Base-by-base conservation (phyloP, 2,113 vertebrate species). In the Progne subis region DNA sequence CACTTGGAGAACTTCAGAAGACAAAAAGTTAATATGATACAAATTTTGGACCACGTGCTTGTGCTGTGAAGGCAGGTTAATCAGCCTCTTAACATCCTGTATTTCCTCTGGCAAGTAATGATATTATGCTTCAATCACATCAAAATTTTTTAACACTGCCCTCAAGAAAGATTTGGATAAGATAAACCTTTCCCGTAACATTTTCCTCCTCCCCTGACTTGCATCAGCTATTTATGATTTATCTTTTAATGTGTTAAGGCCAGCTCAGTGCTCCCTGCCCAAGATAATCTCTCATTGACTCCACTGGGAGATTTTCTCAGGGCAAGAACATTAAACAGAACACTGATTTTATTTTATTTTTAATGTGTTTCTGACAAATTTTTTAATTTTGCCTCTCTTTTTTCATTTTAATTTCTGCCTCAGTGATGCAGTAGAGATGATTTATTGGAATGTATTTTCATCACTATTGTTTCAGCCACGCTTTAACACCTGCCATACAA, bases 161-260 rank as follows among this genome's bases (percentile, higher is more conserved):
- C 93, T 96, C 86, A 46, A 94, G 94, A 91, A 95, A 96, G 95
- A 96, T 97, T 92, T 89, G 70, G 84, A 50, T 31, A 85, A 92
- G 94, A 96, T 95, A 96, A 95, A 46, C 82, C 72, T 85, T 96
- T 95, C 87, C 76, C 5, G 0, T 84, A 90, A 78, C 64, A 49
- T 12, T 64, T 76, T 3, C 5, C 6, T 2, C 1, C 29, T 43
- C 34, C 16, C 26, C 7, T 0, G 1, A 67, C 90, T 90, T 89
- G 34, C 69, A 71, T 85, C 92, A 95, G 20, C 57, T 77, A 34
- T 90, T n/a, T 88, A 52, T 97, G 90, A 97, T 96, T 95, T 97
- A 95, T 96, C 87, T 97, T 95, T 90, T 77, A 80, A 86, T 93
- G 90, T 93, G 91, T 82, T 88, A 89, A 72, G 67, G 70, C 63